A percentile compares a stretch with the other conserved stretches of the same genome.
phyloP scores from a whole-genome alignment of 2,888 invertebrate species.

The Dioctria linearis region DNA sequence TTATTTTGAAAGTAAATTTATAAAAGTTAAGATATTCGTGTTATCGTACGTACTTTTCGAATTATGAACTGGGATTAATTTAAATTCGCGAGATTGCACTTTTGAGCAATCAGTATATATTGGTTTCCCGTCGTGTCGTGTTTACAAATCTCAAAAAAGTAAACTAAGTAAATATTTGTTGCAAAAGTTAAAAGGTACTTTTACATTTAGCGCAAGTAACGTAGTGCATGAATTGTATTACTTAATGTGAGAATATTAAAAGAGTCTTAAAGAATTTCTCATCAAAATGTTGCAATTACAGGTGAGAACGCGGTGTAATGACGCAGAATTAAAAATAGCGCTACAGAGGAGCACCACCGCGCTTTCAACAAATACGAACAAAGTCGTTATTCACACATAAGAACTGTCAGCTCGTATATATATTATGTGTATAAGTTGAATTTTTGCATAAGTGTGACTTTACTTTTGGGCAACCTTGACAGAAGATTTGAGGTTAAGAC shows the following conservation, averaged over 20 bases:
- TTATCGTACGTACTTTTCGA: no score
- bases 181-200: no score
- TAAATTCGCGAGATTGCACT: no score
- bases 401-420: conserved; percentile 20
- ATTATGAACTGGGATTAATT: no score
- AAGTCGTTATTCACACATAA: conserved; percentile 16
- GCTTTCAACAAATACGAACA: conserved; percentile 32
- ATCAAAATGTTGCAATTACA: neutral
- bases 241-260: neutral
- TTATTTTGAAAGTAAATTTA: no score
- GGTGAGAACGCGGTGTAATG: conserved; percentile 48
- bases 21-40: no score
- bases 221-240: neutral
- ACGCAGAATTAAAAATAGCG: conserved; percentile 59
- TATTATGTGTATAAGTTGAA: neutral
- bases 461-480: conserved; percentile 38
- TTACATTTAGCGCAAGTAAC: neutral
- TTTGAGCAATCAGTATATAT: no score
- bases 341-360: conserved; percentile 50
- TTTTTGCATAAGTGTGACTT: conserved; percentile 2
- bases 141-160: conserved; percentile 41
- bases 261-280: neutral
- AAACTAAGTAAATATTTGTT: neutral
- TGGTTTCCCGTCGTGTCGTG: neutral
- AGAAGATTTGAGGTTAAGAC: conserved; percentile 47